Evolutionary conservation across 2,888 invertebrate species (phyloP), one percentile per base, ranked within the genome.

Genomic region (Patella depressa): DNA sequence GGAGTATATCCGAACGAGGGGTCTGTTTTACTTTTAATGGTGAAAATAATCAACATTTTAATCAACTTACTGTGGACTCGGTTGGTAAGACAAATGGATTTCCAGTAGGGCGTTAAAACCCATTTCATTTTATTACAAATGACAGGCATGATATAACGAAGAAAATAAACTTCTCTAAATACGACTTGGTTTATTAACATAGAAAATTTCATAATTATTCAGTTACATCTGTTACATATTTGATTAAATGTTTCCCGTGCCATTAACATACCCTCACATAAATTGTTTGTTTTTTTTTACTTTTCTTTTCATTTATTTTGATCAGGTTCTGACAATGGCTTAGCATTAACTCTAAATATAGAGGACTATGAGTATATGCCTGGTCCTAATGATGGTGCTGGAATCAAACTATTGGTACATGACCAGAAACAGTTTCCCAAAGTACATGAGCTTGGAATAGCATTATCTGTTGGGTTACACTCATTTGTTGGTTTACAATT

Each of bases 341-440:
- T 88, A 45, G 77, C 82, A 2, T 73, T 88, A 71, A 81, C 84
- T 11, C 71, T 88, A 24, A 88, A 88, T 71, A 84, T 88, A 29
- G 88, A 88, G 70, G 88, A 88, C 74, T 88, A 88, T 65, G 87
- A 87, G 69, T 87, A 88, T 75, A 88, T 88, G 88, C 83, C 86
- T 0, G 88, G 88, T 2, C 88, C 88, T 4, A 83, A 87, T 73
- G 84, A 83, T 53, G 85, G 87, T 12, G 87, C 88, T 1, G 88
- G 88, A 7, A 77, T 87, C 0, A 88, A 87, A 76, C 79, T 88
- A 14, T 80, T 87, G 24, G 80, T 88, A 11, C 87, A 87, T 71
- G 85, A 85, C 69, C 74, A 81, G 53, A 76, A 83, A 24, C 86
- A 86, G 70, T 75, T 84, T 24, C 87, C 88, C 0, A 79, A 83